These are phyloP conservation scores for Cyphomyrus discorhynchus DNA, from an alignment of 2,113 vertebrate genomes.

Conservation along the genomic window DNA sequence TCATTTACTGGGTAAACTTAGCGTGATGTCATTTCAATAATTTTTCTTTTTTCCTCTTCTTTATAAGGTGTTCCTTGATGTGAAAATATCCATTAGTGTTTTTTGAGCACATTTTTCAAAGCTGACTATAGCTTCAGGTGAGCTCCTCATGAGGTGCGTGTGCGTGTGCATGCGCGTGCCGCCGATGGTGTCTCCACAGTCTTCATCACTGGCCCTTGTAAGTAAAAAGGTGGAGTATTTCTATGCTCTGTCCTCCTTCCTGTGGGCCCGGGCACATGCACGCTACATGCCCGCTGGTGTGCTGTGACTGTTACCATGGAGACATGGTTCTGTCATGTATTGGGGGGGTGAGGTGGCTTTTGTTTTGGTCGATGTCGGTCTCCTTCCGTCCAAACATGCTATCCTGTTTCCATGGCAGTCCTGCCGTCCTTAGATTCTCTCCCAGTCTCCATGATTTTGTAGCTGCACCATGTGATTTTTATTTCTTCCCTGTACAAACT, in stretches of 20 bases:
- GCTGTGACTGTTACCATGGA: constrained; percentile 9
- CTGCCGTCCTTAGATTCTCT: constrained; percentile 11
- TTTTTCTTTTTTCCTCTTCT: neutral
- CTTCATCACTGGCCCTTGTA: neutral
- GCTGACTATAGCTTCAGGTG: neutral
- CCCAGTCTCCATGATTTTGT: constrained; percentile 28
- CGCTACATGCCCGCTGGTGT: neutral
- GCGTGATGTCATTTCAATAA: neutral
- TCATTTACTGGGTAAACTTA: neutral
- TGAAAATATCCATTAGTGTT: neutral
- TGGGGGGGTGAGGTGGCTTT: neutral
- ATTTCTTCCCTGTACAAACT: constrained; percentile 34
- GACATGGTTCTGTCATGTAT: constrained; percentile 17
- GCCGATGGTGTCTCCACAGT: neutral
- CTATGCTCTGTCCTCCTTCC: neutral
- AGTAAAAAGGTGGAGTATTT: neutral
- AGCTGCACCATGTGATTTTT: constrained; percentile 30
- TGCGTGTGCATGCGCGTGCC: no score
- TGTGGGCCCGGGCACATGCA: neutral
- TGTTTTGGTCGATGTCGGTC: constrained; percentile 9
- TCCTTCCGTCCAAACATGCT: neutral
- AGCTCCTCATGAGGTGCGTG: neutral
- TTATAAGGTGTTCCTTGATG: neutral
- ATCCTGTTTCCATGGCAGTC: constrained; percentile 27
- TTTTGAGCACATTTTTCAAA: neutral